Percentiles rank a stretch among this genome's conserved stretches.
Evolutionary conservation across 2,888 invertebrate species (phyloP).

Genomic region (Falcaria lacertinaria): DNA sequence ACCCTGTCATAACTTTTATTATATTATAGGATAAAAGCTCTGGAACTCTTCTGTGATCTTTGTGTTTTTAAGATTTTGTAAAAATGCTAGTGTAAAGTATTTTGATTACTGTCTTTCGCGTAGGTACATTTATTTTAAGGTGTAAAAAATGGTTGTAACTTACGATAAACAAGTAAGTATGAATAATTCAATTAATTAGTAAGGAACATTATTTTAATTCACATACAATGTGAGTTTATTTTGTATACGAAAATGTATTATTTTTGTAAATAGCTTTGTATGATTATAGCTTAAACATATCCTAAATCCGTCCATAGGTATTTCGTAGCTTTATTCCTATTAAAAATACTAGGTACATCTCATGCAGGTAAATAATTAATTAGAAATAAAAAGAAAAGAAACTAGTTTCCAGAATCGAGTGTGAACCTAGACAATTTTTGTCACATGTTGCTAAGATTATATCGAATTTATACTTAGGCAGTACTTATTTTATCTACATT

Average conservation of each 20-base stretch:
- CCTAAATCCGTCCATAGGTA: not conserved
- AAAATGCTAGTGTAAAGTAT: constrained; percentile 37
- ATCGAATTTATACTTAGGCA: not conserved
- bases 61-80: constrained; percentile 58
- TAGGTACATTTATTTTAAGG: not conserved
- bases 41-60: constrained; percentile 79
- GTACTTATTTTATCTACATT: too few relatives aligned
- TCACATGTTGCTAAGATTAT: not conserved
- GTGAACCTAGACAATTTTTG: too few relatives aligned
- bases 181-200: too few relatives aligned
- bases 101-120: constrained; percentile 6
- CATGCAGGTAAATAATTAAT: too few relatives aligned
- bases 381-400: too few relatives aligned
- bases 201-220: not conserved
- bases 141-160: not conserved
- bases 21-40: constrained; percentile 51
- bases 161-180: too few relatives aligned
- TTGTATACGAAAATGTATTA: constrained; percentile 6
- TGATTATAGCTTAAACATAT: constrained; percentile 22
- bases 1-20: constrained; percentile 52
- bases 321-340: not conserved
- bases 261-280: constrained; percentile 22
- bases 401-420: too few relatives aligned
- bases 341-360: too few relatives aligned
- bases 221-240: constrained; percentile 1